phyloP scores from a whole-genome alignment of 1,140 invertebrate species.

The Batillaria attramentaria region DNA sequence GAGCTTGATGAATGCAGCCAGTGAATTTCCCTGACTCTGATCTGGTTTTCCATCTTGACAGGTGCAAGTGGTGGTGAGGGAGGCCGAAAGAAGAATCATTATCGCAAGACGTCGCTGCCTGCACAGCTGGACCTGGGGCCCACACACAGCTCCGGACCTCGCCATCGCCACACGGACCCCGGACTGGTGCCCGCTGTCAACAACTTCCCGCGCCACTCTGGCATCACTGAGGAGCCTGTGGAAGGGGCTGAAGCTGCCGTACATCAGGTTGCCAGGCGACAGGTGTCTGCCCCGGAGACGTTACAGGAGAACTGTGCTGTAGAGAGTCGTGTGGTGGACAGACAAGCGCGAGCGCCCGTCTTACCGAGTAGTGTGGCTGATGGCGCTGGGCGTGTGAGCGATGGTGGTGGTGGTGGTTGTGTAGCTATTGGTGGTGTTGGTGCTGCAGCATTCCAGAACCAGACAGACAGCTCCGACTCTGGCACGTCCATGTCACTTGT shows the following conservation, averaged over 20 bases:
- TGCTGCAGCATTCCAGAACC: not conserved
- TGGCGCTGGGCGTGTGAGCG: constrained; percentile 13
- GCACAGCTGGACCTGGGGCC: constrained; percentile 28
- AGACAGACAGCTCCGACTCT: constrained; percentile 46
- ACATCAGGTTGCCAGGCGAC: not conserved
- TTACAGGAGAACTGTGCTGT: not conserved
- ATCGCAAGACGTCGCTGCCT: constrained; percentile 47
- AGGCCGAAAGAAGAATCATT: constrained; percentile 35
- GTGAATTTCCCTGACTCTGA: too few species aligned
- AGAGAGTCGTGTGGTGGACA: not conserved
- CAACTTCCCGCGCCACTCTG: constrained; percentile 18
- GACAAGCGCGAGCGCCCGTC: too few species aligned
- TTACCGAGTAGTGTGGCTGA: not conserved
- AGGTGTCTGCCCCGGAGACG: constrained; percentile 6
- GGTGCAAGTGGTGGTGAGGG: not conserved
- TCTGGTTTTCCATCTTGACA: not conserved
- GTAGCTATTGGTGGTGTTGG: not conserved
- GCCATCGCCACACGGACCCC: constrained; percentile 52
- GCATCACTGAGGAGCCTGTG: constrained; percentile 16
- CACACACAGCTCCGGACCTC: constrained; percentile 3
- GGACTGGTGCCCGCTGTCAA: constrained; percentile 20
- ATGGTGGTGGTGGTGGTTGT: not conserved
- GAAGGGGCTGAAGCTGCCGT: not conserved
- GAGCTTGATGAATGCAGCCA: too few species aligned
- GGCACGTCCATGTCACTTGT: constrained; percentile 39